Conservation (phyloP, 2,888 invertebrate species). For the Hemaris fuciformis region DNA sequence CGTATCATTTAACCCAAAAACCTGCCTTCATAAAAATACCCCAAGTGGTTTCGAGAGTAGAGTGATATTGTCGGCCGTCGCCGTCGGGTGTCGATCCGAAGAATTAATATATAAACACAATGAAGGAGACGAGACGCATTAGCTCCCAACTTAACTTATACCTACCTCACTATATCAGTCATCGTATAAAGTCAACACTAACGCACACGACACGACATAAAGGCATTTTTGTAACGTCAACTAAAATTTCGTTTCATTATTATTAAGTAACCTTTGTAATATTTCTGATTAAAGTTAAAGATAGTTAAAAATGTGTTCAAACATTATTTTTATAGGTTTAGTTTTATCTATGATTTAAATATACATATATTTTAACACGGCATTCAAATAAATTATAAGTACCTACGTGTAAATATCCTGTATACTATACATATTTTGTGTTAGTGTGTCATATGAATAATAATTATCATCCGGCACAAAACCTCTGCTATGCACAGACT, state of each 20-base stretch:
- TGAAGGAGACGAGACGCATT: conserved; percentile 6
- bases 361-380: too few species aligned
- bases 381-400: too few species aligned
- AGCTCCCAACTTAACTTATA: conserved; percentile 6
- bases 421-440: too few species aligned
- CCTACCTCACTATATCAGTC: conserved; percentile 8
- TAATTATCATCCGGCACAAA: too few species aligned
- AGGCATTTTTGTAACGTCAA: too few species aligned
- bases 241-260: too few species aligned
- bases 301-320: too few species aligned
- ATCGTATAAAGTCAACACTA: neutral
- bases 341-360: neutral
- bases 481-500: too few species aligned
- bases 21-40: conserved; percentile 5
- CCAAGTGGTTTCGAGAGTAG: neutral
- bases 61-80: neutral
- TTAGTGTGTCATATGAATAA: too few species aligned
- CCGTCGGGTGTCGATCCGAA: neutral
- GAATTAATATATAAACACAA: conserved; percentile 5
- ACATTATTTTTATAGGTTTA: too few species aligned
- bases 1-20: conserved; percentile 3
- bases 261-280: too few species aligned
- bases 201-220: neutral
- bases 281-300: too few species aligned
- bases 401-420: neutral